Percentiles rank a stretch among this genome's conserved stretches.
Conservation (phyloP, 2,113 vertebrate species). For the Probosciger aterrimus region DNA sequence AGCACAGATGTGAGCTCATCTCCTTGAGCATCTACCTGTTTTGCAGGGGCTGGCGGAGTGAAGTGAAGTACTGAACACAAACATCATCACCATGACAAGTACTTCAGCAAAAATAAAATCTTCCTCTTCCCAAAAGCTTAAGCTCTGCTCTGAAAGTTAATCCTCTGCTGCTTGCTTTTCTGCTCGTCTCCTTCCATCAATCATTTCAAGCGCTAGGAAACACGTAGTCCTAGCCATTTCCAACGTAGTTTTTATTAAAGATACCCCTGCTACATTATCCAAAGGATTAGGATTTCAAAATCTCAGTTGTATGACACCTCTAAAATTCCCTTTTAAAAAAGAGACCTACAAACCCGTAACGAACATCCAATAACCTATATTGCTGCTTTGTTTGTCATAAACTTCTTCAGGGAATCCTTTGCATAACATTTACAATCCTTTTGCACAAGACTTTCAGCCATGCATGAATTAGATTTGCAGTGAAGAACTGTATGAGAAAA, state of each 20-base stretch:
- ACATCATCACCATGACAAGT: not conserved
- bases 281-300: not conserved
- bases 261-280: not conserved
- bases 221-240: not conserved
- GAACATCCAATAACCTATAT: not conserved
- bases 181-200: not conserved
- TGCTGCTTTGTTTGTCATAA: not conserved
- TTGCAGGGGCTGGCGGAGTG: not conserved
- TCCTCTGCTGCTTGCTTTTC: not conserved
- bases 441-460: not conserved
- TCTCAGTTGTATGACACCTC: not conserved
- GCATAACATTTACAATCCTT: not conserved
- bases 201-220: not conserved
- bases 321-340: not conserved
- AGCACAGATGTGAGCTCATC: not conserved
- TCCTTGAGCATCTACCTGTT: not conserved
- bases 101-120: constrained; percentile 6
- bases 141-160: constrained; percentile 7
- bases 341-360: rapidly evolving
- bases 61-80: rapidly evolving
- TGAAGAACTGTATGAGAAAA: not conserved
- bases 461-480: not conserved
- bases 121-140: not conserved
- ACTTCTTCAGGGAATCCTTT: not conserved
- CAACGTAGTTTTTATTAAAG: not conserved